phyloP scores from a whole-genome alignment of 1,140 invertebrate species.

The Drosophila fuyamai region DNA sequence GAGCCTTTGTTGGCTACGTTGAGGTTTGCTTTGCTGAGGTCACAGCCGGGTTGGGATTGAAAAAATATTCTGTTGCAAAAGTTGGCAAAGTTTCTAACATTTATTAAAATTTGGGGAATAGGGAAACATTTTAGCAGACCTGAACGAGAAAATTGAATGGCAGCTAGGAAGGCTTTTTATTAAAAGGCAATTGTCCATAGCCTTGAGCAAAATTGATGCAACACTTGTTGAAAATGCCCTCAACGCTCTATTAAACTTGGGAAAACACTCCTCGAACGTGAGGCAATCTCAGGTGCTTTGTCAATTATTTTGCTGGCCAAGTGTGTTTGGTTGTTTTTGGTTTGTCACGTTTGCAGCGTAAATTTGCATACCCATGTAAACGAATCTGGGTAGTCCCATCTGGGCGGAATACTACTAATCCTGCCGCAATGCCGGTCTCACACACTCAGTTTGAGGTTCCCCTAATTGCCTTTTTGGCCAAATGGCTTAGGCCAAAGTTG shows the following conservation, averaged over 20 bases:
- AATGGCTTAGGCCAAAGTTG: slow-evolving; percentile 41
- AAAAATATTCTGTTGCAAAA: slow-evolving; percentile 22
- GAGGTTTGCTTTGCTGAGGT: slow-evolving; percentile 46
- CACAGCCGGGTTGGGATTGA: slow-evolving; percentile 11
- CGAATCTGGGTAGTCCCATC: slow-evolving; percentile 16
- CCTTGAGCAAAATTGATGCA: slow-evolving; percentile 11
- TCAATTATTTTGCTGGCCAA: slow-evolving; percentile 33
- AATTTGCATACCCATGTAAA: slow-evolving; percentile 52
- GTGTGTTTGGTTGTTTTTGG: slow-evolving; percentile 23
- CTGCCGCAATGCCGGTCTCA: slow-evolving; percentile 13
- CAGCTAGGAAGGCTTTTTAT: slow-evolving; percentile 3
- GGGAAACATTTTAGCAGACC: not conserved
- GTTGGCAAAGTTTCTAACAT: slow-evolving; percentile 28
- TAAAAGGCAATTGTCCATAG: slow-evolving; percentile 11
- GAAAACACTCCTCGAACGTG: slow-evolving; percentile 45
- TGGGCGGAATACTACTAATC: slow-evolving; percentile 27
- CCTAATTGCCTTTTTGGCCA: slow-evolving; percentile 55
- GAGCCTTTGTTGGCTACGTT: slow-evolving; percentile 18
- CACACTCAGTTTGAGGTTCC: slow-evolving; percentile 17
- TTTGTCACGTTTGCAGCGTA: slow-evolving; percentile 41
- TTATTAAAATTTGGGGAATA: slow-evolving; percentile 35
- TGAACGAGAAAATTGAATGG: slow-evolving; percentile 17
- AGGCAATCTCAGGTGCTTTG: slow-evolving; percentile 49
- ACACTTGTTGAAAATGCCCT: slow-evolving; percentile 20
- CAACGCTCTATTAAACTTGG: slow-evolving; percentile 26